phyloP scores from a whole-genome alignment of 2,888 invertebrate species.

The Lottia scabra region DNA sequence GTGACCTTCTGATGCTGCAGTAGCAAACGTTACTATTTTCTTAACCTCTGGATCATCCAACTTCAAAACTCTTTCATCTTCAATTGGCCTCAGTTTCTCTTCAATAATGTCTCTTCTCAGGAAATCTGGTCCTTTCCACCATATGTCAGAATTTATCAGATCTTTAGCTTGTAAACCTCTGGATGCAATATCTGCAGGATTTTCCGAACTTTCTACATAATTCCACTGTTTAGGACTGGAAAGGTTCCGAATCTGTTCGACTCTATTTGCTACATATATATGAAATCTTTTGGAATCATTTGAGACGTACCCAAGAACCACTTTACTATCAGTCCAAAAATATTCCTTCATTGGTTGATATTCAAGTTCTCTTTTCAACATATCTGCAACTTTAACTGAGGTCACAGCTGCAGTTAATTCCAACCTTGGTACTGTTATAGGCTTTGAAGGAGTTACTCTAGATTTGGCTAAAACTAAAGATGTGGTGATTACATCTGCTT shows the following conservation, averaged over 20 bases:
- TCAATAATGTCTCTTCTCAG: no score
- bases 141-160: no score
- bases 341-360: constrained; percentile 9
- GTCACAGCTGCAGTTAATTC: constrained; percentile 30
- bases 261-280: constrained; percentile 29
- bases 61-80: no score
- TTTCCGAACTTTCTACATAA: constrained; percentile 21
- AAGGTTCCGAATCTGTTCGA: constrained; percentile 27
- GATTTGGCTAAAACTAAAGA: constrained; percentile 22
- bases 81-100: no score
- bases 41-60: no score
- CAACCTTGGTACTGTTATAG: no score
- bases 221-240: constrained; percentile 24
- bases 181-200: constrained; percentile 32
- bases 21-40: no score
- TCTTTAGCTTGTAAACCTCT: constrained; percentile 18
- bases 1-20: no score
- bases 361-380: constrained; percentile 16
- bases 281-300: no score
- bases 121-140: no score
- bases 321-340: constrained; percentile 32
- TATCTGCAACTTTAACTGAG: constrained; percentile 10
- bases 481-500: background rate
- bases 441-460: no score
- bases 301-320: constrained; percentile 31